Conservation (phyloP, 1,140 invertebrate species). For the Musca vetustissima region DNA sequence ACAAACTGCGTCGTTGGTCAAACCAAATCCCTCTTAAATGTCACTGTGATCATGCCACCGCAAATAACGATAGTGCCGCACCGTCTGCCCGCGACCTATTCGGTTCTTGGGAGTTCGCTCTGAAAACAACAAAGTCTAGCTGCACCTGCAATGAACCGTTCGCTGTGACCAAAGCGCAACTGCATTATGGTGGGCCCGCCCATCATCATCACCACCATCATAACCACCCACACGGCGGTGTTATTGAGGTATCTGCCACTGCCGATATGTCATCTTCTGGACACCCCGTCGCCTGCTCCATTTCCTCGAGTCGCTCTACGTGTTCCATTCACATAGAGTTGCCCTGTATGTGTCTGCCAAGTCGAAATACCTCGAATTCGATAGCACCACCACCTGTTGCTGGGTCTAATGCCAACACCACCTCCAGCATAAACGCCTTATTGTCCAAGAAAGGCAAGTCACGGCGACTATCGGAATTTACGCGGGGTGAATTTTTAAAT, state of each 20-base stretch:
- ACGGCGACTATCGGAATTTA: constrained; percentile 56
- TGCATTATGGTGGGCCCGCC: no score
- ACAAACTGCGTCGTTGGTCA: constrained; percentile 44
- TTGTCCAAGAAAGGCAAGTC: constrained; percentile 51
- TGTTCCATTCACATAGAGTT: constrained; percentile 11
- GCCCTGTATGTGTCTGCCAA: constrained; percentile 15
- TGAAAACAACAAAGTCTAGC: not conserved
- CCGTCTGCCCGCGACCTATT: not conserved
- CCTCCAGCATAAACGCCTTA: constrained; percentile 20
- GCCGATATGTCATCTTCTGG: not conserved
- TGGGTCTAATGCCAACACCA: constrained; percentile 12
- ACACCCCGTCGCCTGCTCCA: constrained; percentile 9
- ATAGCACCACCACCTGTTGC: not conserved
- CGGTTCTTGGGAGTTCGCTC: not conserved
- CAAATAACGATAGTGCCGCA: not conserved
- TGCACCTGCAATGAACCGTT: constrained; percentile 5
- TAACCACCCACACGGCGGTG: not conserved
- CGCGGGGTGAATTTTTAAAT: constrained; percentile 57
- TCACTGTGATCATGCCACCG: constrained; percentile 32
- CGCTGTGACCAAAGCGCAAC: not conserved
- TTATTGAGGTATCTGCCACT: constrained; percentile 14
- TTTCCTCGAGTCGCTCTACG: constrained; percentile 9
- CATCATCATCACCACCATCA: not conserved
- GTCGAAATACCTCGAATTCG: constrained; percentile 3
- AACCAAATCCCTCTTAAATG: constrained; percentile 47